These are phyloP conservation scores for Ceryle rudis DNA, from an alignment of 2,797 vertebrate genomes.

Conservation along the genomic window DNA sequence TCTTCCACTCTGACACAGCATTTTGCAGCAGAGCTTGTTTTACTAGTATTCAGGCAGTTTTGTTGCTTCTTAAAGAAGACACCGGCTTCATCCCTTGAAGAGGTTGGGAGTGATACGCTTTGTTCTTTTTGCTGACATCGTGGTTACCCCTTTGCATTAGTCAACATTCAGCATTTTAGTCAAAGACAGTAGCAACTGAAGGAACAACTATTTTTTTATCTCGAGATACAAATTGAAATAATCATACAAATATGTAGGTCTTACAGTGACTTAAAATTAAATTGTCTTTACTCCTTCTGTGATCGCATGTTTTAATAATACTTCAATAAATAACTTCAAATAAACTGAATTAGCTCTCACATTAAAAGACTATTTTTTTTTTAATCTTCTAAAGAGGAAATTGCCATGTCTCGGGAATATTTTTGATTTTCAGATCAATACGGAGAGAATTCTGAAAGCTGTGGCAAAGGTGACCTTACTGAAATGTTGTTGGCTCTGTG, in stretches of 20 bases:
- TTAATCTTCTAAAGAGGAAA: background rate
- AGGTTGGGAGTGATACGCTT: background rate
- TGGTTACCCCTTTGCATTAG: background rate
- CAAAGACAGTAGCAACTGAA: background rate
- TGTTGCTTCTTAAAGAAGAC: background rate
- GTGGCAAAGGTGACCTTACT: background rate
- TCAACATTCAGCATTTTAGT: background rate
- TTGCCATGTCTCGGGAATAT: background rate
- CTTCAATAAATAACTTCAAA: background rate
- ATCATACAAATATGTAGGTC: background rate
- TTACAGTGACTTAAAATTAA: background rate
- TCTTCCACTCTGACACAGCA: background rate
- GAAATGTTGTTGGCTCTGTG: background rate
- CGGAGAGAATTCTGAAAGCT: background rate
- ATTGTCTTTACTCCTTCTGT: background rate
- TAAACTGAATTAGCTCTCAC: background rate
- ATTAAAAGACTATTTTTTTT: background rate
- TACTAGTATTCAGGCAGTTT: background rate
- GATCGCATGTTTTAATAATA: background rate
- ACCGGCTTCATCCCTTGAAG: background rate
- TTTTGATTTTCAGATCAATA: background rate
- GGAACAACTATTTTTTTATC: background rate
- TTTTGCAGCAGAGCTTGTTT: background rate
- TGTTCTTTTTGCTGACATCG: background rate
- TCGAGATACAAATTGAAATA: background rate